These are phyloP conservation scores for Plodia interpunctella DNA, from an alignment of 1,140 invertebrate genomes.

Conservation along the genomic window DNA sequence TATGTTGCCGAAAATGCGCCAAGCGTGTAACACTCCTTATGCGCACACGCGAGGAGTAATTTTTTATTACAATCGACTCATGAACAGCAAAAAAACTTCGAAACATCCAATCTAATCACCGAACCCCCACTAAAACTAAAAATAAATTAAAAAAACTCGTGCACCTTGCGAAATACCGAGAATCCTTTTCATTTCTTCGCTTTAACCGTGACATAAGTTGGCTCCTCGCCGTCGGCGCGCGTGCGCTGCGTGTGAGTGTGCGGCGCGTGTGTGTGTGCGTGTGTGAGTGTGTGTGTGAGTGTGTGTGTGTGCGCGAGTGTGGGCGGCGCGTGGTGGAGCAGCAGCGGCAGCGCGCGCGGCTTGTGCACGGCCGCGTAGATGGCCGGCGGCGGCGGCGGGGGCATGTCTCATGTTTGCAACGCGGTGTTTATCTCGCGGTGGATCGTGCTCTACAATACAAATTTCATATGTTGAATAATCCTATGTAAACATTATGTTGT, in stretches of 20 bases:
- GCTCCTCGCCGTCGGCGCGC: conserved; percentile 26
- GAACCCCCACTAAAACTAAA: background rate
- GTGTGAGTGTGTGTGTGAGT: conserved; percentile 21
- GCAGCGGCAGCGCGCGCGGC: conserved; percentile 28
- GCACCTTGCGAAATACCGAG: conserved; percentile 64
- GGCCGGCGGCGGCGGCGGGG: conserved; percentile 41
- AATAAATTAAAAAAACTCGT: conserved; percentile 48
- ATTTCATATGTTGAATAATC: background rate
- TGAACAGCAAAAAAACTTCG: background rate
- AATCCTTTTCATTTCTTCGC: conserved; percentile 54
- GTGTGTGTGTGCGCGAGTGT: conserved; percentile 22
- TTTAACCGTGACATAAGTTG: conserved; percentile 47
- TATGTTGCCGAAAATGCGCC: background rate
- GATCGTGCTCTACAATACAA: conserved; percentile 76
- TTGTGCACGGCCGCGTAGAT: conserved; percentile 51
- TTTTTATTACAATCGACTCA: too few species aligned
- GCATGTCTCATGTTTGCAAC: conserved; percentile 83
- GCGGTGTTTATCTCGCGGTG: conserved; percentile 90
- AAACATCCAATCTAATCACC: background rate
- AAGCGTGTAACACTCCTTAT: too few species aligned
- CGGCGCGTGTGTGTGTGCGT: conserved; percentile 21
- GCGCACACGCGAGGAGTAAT: too few species aligned
- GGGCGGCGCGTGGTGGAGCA: conserved; percentile 34
- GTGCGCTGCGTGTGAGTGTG: conserved; percentile 22
- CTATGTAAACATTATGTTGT: too few species aligned